Percentiles rank a stretch among this genome's conserved stretches.
Evolutionary conservation across 2,113 vertebrate species (phyloP).

Genomic region (Calypte anna): DNA sequence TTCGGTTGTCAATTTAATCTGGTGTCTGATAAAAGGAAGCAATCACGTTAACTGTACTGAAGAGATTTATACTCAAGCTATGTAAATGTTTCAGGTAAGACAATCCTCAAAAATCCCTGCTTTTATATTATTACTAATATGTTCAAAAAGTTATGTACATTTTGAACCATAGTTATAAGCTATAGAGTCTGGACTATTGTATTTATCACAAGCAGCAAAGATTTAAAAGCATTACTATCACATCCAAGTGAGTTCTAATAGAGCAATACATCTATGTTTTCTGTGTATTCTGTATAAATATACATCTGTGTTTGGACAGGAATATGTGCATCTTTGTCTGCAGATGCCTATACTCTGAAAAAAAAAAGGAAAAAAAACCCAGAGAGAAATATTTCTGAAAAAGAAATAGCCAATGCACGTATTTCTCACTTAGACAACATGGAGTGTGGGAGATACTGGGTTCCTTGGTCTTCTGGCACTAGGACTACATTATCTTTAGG

Average conservation of each 20-base stretch:
- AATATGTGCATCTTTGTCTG: background rate
- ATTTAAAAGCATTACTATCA: background rate
- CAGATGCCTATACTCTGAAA: background rate
- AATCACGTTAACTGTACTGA: background rate
- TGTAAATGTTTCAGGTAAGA: rapidly evolving
- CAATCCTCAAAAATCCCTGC: background rate
- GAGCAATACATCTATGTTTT: background rate
- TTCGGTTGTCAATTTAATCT: background rate
- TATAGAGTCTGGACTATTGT: background rate
- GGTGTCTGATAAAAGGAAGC: background rate
- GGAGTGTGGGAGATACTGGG: rapidly evolving
- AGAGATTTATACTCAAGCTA: background rate
- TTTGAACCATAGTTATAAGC: background rate
- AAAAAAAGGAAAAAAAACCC: background rate
- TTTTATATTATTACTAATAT: background rate
- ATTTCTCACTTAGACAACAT: background rate
- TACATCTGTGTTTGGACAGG: background rate
- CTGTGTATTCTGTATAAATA: background rate
- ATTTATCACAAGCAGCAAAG: background rate
- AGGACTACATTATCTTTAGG: background rate
- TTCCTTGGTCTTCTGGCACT: background rate
- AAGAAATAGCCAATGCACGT: background rate
- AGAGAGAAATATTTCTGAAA: background rate
- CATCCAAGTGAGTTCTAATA: background rate
- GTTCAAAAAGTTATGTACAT: background rate